Conservation (phyloP, 2,113 vertebrate species). For the Aplodontia rufa region DNA sequence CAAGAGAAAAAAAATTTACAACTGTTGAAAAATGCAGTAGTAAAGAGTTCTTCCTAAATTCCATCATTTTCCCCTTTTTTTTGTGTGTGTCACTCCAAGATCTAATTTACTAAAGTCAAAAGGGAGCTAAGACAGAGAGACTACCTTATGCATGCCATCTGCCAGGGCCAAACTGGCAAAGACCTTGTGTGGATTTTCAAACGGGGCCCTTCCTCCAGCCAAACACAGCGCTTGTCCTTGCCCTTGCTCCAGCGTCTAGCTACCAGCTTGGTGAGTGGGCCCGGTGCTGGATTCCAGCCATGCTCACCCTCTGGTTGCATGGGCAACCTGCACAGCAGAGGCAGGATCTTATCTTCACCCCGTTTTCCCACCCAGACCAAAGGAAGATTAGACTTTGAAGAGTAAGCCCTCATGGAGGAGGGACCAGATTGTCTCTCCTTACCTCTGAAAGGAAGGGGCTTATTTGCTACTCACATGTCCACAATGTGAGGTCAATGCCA, state of each 20-base stretch:
- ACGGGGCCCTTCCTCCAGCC: background rate
- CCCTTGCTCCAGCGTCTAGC: background rate
- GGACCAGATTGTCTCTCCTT: background rate
- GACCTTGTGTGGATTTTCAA: background rate
- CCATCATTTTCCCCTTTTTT: background rate
- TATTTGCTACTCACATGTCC: background rate
- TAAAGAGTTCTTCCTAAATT: background rate
- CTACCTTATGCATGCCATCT: background rate
- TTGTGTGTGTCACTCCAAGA: background rate
- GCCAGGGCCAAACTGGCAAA: background rate
- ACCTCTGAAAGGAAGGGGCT: background rate
- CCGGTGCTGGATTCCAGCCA: background rate
- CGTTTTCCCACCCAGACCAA: background rate
- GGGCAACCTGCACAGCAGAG: background rate
- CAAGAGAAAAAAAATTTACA: constrained; percentile 35
- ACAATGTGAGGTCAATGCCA: background rate
- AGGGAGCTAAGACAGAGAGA: background rate
- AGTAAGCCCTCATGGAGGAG: background rate
- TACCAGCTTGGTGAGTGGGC: background rate
- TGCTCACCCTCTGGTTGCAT: background rate
- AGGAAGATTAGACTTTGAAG: background rate
- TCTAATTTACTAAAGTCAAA: background rate
- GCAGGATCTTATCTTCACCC: background rate
- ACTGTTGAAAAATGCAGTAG: background rate
- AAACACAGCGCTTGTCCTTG: background rate